Conservation (phyloP, 2,888 invertebrate genomes). For the Thecocarcelia acutangulata region DNA sequence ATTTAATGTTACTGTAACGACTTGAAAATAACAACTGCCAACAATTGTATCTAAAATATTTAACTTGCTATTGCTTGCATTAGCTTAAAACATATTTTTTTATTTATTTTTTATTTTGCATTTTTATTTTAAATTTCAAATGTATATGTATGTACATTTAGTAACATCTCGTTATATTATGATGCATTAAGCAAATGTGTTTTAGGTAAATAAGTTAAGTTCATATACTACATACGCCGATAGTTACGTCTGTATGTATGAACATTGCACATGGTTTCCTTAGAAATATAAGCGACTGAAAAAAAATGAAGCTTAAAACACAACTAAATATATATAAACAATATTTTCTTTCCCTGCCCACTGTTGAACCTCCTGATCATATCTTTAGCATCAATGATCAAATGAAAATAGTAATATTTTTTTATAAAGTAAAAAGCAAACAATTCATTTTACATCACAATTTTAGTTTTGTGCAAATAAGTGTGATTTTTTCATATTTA, state of each 20-base stretch:
- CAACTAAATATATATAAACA: conserved; percentile 10
- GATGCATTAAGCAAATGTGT: conserved; percentile 31
- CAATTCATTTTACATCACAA: conserved; percentile 42
- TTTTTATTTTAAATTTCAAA: conserved; percentile 20
- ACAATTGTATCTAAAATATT: conserved; percentile 14
- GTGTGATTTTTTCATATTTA: conserved; percentile 31
- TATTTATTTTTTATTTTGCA: conserved; percentile 10
- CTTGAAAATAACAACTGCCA: conserved; percentile 54
- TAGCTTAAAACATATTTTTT: background rate
- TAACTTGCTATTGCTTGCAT: conserved; percentile 19
- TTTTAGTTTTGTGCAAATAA: conserved; percentile 49
- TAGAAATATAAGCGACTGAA: conserved; percentile 9
- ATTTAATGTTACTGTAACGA: conserved; percentile 32
- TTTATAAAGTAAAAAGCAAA: conserved; percentile 5
- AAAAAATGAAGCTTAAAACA: background rate
- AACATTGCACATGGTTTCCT: conserved; percentile 31
- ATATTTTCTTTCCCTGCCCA: background rate
- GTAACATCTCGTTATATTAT: conserved; percentile 46
- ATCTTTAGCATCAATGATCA: conserved; percentile 16
- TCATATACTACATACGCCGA: no score
- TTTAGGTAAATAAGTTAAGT: conserved; percentile 25
- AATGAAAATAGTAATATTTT: conserved; percentile 20
- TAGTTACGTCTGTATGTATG: no score
- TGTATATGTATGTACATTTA: conserved; percentile 32
- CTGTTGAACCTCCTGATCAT: conserved; percentile 19